Percentiles rank a stretch among this genome's conserved stretches.
phyloP scores from a whole-genome alignment of 2,113 vertebrate genomes.

The Chionodraco myersi region DNA sequence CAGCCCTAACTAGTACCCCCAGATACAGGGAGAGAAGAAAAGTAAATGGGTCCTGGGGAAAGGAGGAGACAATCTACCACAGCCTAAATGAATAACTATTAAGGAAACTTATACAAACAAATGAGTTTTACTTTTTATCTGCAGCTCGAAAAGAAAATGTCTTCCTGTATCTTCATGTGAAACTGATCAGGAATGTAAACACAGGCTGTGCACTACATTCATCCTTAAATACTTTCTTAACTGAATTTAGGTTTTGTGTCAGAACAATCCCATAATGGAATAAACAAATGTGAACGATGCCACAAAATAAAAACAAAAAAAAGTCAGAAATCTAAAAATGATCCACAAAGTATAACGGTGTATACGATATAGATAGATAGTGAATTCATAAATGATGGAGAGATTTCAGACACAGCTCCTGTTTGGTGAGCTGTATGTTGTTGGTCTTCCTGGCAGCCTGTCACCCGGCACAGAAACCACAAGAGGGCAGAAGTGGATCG shows the following conservation, averaged over 20 bases:
- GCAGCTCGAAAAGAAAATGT: neutral
- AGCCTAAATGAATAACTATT: neutral
- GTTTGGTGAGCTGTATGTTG: neutral
- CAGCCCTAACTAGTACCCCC: no score
- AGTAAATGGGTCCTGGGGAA: no score
- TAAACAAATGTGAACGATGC: neutral
- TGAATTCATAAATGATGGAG: neutral
- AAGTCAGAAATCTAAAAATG: neutral
- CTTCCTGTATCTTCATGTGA: neutral
- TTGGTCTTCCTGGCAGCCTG: neutral
- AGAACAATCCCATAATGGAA: neutral
- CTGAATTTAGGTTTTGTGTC: neutral
- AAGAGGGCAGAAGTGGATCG: constrained; percentile 61
- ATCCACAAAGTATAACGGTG: neutral
- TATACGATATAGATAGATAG: neutral
- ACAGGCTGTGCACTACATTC: neutral
- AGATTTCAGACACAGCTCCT: neutral
- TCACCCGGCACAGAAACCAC: constrained; percentile 17
- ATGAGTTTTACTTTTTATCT: neutral
- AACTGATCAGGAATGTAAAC: neutral
- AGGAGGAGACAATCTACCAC: neutral
- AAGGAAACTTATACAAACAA: neutral
- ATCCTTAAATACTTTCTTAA: neutral
- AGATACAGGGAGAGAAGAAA: neutral
- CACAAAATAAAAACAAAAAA: neutral